Evolutionary conservation across 1,140 invertebrate species (phyloP).

Genomic region (Ericerus pela): DNA sequence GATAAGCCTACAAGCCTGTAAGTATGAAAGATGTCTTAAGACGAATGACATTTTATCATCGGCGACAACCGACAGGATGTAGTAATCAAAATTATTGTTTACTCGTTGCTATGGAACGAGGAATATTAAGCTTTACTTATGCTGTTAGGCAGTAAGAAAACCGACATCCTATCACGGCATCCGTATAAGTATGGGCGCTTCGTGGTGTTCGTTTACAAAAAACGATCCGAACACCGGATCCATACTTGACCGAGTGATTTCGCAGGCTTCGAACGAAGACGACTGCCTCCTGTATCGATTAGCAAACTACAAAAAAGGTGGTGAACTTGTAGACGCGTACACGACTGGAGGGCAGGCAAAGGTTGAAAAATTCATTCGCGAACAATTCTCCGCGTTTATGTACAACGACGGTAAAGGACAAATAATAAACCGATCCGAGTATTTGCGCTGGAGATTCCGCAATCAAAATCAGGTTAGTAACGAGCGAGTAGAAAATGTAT

Average conservation of each 20-base stretch:
- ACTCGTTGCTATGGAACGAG: too few relatives aligned
- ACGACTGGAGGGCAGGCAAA: conserved; percentile 58
- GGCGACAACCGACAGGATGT: too few relatives aligned
- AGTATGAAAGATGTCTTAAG: too few relatives aligned
- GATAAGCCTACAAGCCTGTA: too few relatives aligned
- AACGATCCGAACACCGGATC: conserved; percentile 37
- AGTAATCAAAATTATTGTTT: too few relatives aligned
- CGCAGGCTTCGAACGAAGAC: conserved; percentile 64
- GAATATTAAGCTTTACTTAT: too few relatives aligned
- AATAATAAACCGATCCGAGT: conserved; percentile 76
- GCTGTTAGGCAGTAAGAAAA: too few relatives aligned
- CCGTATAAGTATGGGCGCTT: background rate
- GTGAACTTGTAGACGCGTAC: conserved; percentile 71
- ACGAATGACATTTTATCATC: too few relatives aligned
- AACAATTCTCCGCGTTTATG: conserved; percentile 77
- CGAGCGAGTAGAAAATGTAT: background rate
- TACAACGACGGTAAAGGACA: conserved; percentile 78
- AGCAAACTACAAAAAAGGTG: conserved; percentile 80
- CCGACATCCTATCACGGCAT: too few relatives aligned
- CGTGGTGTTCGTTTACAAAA: conserved; percentile 2
- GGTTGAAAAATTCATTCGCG: conserved; percentile 71
- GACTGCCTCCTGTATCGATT: conserved; percentile 71
- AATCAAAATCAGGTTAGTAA: conserved; percentile 59
- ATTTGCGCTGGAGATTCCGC: conserved; percentile 83
- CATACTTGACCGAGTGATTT: conserved; percentile 73